Conservation (phyloP, 2,888 invertebrate species). For the Steinernema hermaphroditum region DNA sequence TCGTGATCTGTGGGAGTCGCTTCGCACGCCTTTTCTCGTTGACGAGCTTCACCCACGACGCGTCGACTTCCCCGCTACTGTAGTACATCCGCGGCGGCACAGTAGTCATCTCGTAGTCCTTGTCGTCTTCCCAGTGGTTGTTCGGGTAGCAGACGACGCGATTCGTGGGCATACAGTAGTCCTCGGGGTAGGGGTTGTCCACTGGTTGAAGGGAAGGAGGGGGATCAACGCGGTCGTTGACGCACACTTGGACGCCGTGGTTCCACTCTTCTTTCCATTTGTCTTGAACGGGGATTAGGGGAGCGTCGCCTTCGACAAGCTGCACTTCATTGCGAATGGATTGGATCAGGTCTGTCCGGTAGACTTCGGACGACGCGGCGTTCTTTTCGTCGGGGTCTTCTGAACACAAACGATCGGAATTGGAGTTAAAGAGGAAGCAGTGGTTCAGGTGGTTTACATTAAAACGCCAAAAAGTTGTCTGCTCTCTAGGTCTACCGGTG, state of each 20-base stretch:
- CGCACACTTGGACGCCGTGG: conserved; percentile 49
- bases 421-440: no score
- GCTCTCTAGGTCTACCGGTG: no score
- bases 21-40: conserved; percentile 25
- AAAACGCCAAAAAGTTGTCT: no score
- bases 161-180: background rate
- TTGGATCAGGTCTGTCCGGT: conserved; percentile 46
- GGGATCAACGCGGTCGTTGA: background rate
- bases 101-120: background rate
- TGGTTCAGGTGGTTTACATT: no score
- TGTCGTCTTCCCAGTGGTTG: background rate
- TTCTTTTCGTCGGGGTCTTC: background rate
- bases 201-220: conserved; percentile 38
- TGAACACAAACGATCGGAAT: no score
- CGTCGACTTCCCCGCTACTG: conserved; percentile 41
- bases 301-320: conserved; percentile 25
- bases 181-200: conserved; percentile 28
- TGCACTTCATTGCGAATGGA: background rate
- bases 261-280: conserved; percentile 56
- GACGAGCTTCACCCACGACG: conserved; percentile 38
- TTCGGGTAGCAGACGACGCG: background rate
- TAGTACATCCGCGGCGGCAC: conserved; percentile 35
- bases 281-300: conserved; percentile 32
- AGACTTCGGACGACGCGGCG: conserved; percentile 42
- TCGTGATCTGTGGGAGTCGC: conserved; percentile 22